phyloP scores from a whole-genome alignment of 2,888 invertebrate species.

The Eupsilia transversa region DNA sequence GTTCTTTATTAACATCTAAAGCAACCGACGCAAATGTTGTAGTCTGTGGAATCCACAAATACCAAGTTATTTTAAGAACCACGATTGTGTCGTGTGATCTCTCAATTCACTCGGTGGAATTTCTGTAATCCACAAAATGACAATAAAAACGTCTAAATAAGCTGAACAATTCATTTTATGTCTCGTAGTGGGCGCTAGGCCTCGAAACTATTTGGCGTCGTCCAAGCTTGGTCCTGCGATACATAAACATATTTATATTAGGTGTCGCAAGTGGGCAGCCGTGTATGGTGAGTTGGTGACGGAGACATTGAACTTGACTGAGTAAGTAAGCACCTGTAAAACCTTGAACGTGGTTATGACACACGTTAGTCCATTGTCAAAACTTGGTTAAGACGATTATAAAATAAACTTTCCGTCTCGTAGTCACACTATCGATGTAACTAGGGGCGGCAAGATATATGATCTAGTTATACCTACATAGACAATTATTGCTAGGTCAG shows the following conservation, averaged over 20 bases:
- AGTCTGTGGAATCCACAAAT: constrained; percentile 13
- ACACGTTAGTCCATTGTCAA: neutral
- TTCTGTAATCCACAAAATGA: constrained; percentile 14
- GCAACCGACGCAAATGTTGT: neutral
- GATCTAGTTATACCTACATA: no score
- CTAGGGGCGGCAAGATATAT: neutral
- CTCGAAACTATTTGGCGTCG: constrained; percentile 9
- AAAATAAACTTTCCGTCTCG: neutral
- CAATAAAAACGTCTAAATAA: constrained; percentile 38
- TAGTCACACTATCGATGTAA: neutral
- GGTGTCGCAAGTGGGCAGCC: constrained; percentile 9
- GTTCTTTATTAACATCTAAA: constrained; percentile 8
- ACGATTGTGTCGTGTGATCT: constrained; percentile 9
- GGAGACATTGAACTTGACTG: constrained; percentile 58
- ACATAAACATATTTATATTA: constrained; percentile 42
- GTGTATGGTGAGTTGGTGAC: neutral
- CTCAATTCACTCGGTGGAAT: constrained; percentile 7
- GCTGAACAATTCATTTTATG: constrained; percentile 21
- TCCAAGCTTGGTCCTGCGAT: constrained; percentile 15
- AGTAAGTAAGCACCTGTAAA: constrained; percentile 33
- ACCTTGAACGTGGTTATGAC: constrained; percentile 41
- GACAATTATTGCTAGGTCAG: no score
- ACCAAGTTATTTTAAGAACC: constrained; percentile 29
- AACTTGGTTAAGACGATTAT: neutral
- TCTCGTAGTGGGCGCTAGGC: constrained; percentile 37